phyloP scores from a whole-genome alignment of 1,140 invertebrate genomes.

The Zaprionus nigranus region DNA sequence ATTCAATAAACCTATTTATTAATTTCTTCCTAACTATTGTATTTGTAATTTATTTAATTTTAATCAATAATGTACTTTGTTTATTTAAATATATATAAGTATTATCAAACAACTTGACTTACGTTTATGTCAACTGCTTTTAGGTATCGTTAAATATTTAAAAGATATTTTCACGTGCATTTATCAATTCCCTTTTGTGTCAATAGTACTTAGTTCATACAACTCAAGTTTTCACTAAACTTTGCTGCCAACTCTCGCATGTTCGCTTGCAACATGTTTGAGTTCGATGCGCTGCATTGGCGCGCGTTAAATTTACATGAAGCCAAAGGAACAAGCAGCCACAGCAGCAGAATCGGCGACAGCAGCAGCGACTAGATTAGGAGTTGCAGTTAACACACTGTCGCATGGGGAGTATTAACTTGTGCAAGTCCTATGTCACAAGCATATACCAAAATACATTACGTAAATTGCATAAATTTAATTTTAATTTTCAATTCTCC shows the following conservation, averaged over 20 bases:
- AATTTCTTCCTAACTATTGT: too few species aligned
- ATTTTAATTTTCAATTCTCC: not conserved
- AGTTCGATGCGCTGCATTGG: constrained; percentile 59
- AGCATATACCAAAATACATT: not conserved
- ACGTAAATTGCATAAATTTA: not conserved
- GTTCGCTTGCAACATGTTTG: constrained; percentile 59
- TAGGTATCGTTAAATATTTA: too few species aligned
- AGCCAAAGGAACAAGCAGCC: not conserved
- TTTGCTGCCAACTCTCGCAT: constrained; percentile 29
- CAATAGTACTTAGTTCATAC: too few species aligned
- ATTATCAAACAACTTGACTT: too few species aligned
- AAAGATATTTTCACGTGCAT: too few species aligned
- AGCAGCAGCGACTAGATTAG: constrained; percentile 4
- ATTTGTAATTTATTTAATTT: too few species aligned
- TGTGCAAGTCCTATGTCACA: not conserved
- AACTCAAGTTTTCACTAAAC: not conserved
- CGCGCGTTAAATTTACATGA: not conserved
- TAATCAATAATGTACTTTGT: too few species aligned
- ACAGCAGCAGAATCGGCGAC: constrained; percentile 7
- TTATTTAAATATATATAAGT: too few species aligned
- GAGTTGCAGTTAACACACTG: not conserved
- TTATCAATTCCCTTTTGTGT: too few species aligned
- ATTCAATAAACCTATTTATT: not conserved
- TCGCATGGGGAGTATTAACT: not conserved
- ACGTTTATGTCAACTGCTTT: too few species aligned